phyloP scores from a whole-genome alignment of 2,113 vertebrate genomes.

The Thermophis baileyi region DNA sequence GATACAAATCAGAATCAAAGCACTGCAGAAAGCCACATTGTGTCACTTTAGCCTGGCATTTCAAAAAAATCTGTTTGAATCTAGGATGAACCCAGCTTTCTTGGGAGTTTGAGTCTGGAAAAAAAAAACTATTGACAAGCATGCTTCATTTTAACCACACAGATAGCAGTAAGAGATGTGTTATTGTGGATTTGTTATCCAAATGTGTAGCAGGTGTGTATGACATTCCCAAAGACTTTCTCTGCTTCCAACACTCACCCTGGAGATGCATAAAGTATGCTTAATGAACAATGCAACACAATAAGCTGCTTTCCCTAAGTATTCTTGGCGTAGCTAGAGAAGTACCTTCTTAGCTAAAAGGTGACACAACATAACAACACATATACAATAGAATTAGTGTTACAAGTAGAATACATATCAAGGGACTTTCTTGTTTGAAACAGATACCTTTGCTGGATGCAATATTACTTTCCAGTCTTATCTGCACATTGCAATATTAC shows the following conservation, averaged over 20 bases:
- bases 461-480: not conserved
- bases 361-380: not conserved
- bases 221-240: not conserved
- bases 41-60: not conserved
- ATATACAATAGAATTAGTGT: not conserved
- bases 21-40: not conserved
- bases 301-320: not conserved
- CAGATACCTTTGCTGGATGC: not conserved
- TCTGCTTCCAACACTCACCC: not conserved
- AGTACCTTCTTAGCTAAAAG: not conserved
- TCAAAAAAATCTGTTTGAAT: not conserved
- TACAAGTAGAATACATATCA: not conserved
- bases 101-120: not conserved
- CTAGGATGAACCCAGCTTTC: not conserved
- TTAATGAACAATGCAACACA: not conserved
- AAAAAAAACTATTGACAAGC: not conserved
- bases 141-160: not conserved
- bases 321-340: not conserved
- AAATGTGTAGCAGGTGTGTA: not conserved
- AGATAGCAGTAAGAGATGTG: not conserved
- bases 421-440: not conserved
- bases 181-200: not conserved
- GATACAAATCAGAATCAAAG: not conserved
- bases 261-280: not conserved
- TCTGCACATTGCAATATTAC: not conserved